Evolutionary conservation across 2,797 vertebrate species (phyloP), one percentile per base, ranked within the genome.

Genomic region (Graptemys geographica): DNA sequence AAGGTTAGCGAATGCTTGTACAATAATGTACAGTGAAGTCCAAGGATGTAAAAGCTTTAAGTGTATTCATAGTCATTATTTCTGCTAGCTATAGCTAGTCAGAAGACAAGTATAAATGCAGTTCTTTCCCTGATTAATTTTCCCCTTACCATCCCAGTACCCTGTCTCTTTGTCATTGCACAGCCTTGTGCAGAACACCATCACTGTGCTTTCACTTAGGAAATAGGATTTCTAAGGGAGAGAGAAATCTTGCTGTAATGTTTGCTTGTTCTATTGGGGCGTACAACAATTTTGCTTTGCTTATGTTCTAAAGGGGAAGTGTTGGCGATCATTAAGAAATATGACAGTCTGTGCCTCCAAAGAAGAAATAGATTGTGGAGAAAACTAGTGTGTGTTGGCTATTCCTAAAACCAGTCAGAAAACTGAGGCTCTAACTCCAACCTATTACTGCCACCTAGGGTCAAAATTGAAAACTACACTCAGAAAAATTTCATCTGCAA

Each of bases 401-500:
- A 81, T 37, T 6, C 2, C 1, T 33, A 33, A 33, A 3, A 0
- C 59, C 79, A 31, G 25, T 80, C 37, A 31, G 47, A 33, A 21
- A 41, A 80, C 10, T 1, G 3, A 0, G 44, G 49, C 65, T 88
- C 81, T 55, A 19, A 18, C 57, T 72, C 57, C 89, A 59, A 91
- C 88, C 90, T 97, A 9, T 89, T 94, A 78, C 94, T 97, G 97
- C 98, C 97, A 97, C 92, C 98, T 98, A 98, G 96, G 93, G 98
- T 86, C 57, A 37, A 49, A 79, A 51, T 12, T 55, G 23, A 93
- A 87, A 95, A 89, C 59, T 89, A 6, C 88, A 92, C 16, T 16
- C 57, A 81, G 69, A 49, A 90, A 5, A 23, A 10, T 8, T 53
- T 56, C 44, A 13, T 18, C 92, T 85, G 49, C 16, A 4, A 2